phyloP scores from a whole-genome alignment of 2,888 invertebrate species.

The Trissoscelio sp. region DNA sequence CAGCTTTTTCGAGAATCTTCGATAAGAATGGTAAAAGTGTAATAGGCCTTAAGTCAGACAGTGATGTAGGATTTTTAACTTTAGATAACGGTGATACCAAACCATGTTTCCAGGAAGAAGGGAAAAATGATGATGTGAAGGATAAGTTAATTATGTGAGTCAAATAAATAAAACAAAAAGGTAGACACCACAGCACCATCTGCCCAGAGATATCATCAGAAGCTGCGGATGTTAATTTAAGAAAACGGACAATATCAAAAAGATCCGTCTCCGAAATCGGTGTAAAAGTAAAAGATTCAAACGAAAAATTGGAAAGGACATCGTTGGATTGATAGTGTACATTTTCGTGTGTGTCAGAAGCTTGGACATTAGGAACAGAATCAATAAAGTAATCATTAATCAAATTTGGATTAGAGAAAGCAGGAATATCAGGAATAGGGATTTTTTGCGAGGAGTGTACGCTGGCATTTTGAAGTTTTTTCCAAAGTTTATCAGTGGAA shows the following conservation, averaged over 20 bases:
- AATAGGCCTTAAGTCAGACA: not conserved
- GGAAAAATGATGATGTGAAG: not conserved
- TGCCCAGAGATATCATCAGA: not conserved
- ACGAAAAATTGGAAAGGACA: too few species aligned
- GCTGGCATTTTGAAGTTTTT: too few species aligned
- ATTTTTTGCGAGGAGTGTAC: too few species aligned
- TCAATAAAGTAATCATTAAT: too few species aligned
- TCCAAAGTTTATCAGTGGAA: too few species aligned
- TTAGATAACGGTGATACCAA: not conserved
- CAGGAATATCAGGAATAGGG: too few species aligned
- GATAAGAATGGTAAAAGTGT: not conserved
- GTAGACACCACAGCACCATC: not conserved
- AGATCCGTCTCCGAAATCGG: too few species aligned
- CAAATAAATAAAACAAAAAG: not conserved
- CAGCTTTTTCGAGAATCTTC: not conserved
- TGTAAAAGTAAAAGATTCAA: too few species aligned
- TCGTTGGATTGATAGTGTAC: too few species aligned
- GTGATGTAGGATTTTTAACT: not conserved
- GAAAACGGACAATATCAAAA: not conserved
- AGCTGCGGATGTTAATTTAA: not conserved
- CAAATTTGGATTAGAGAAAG: too few species aligned
- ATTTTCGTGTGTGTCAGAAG: too few species aligned
- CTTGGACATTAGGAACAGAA: too few species aligned
- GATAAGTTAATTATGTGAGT: not conserved
- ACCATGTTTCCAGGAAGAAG: not conserved